Conservation (phyloP, 2,797 vertebrate genomes). For the Macroramphosus scolopax region DNA sequence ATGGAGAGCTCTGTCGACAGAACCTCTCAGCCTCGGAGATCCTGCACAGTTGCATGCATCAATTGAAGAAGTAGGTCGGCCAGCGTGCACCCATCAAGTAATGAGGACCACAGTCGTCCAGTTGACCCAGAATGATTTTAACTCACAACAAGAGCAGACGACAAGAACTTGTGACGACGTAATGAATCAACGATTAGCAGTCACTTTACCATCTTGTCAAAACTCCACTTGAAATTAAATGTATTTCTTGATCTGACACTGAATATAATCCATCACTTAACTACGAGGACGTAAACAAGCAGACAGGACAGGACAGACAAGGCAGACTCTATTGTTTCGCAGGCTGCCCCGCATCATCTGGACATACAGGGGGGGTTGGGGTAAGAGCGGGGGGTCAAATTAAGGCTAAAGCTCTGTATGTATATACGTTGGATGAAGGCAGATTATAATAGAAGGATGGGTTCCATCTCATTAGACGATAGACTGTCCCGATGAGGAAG, state of each 20-base stretch:
- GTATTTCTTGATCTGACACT: background rate
- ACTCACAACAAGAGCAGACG: no score
- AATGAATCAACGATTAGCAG: no score
- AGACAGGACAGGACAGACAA: slow-evolving; percentile 2
- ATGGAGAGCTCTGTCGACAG: slow-evolving; percentile 44
- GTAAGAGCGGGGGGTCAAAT: slow-evolving; percentile 46
- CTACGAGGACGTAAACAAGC: slow-evolving; percentile 34
- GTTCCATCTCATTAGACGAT: background rate
- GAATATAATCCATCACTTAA: slow-evolving; percentile 8
- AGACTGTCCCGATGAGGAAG: background rate
- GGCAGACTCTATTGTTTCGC: slow-evolving; percentile 43
- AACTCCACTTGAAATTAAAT: no score
- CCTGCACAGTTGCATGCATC: slow-evolving; percentile 17
- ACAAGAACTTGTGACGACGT: no score
- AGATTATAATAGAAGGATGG: slow-evolving; percentile 25
- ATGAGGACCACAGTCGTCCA: no score
- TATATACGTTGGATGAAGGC: slow-evolving; percentile 33
- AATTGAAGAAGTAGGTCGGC: slow-evolving; percentile 11
- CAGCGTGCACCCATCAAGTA: background rate
- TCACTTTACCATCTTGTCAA: no score
- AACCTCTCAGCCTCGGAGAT: slow-evolving; percentile 31
- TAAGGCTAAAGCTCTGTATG: slow-evolving; percentile 43
- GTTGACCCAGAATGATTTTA: no score
- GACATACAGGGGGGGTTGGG: slow-evolving; percentile 26
- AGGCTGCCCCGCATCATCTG: slow-evolving; percentile 44